These are phyloP conservation scores for Acanthis flammea DNA, from an alignment of 2,797 vertebrate species.

Conservation along the genomic window DNA sequence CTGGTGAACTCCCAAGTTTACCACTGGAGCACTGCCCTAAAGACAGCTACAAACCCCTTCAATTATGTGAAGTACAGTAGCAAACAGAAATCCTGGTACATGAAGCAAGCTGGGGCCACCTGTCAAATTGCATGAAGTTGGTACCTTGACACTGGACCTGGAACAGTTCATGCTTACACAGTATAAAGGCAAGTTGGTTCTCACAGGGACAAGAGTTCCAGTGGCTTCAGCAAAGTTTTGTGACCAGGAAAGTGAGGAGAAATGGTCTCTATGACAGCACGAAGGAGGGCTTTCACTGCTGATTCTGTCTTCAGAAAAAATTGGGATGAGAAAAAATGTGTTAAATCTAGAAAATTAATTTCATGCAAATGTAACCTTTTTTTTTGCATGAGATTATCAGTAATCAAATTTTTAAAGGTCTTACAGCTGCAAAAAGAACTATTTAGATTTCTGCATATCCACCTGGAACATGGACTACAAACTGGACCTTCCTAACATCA, in stretches of 20 bases:
- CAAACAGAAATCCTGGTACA: neutral
- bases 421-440: neutral
- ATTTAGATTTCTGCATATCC: neutral
- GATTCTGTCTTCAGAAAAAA: neutral
- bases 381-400: neutral
- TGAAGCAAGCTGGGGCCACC: rapidly evolving
- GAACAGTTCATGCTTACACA: rapidly evolving
- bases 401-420: neutral
- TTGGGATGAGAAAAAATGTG: neutral
- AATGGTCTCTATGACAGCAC: neutral
- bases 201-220: neutral
- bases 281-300: neutral
- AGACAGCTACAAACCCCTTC: neutral
- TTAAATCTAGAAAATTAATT: neutral
- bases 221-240: neutral
- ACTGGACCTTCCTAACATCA: neutral
- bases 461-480: neutral
- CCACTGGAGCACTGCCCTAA: neutral
- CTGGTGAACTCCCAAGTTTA: neutral
- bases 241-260: neutral
- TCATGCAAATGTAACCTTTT: neutral
- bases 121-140: rapidly evolving
- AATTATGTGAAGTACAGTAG: neutral
- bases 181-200: neutral
- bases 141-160: neutral